Evolutionary conservation across 2,888 invertebrate species (phyloP).

Genomic region (Druceiella hillmani): DNA sequence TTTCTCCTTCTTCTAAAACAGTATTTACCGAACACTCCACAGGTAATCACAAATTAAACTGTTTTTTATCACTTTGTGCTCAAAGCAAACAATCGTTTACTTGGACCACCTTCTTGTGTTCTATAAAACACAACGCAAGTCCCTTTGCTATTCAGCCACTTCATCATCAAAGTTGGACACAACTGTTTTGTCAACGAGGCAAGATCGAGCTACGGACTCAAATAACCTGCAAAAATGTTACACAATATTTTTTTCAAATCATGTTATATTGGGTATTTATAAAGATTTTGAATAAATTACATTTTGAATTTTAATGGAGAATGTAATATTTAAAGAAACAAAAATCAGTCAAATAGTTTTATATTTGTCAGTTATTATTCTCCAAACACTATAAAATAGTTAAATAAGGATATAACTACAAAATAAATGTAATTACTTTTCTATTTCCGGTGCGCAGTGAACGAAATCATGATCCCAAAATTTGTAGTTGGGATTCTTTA

Average conservation of each 20-base stretch:
- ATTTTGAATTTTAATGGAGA: not conserved
- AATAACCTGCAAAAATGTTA: conserved; percentile 76
- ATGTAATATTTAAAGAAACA: conserved; percentile 3
- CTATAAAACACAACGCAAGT: too few relatives aligned
- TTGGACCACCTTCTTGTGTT: too few relatives aligned
- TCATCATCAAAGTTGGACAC: too few relatives aligned
- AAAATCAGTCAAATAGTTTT: too few relatives aligned
- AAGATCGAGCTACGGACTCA: conserved; percentile 94
- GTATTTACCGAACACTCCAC: too few relatives aligned
- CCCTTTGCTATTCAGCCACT: too few relatives aligned
- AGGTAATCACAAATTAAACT: too few relatives aligned
- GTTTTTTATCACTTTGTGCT: too few relatives aligned
- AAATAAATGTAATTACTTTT: conserved; percentile 69
- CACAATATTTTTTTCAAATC: conserved; percentile 18
- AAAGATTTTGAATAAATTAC: too few relatives aligned
- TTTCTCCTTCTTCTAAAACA: too few relatives aligned
- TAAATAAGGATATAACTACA: conserved; percentile 12
- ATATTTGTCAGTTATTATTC: conserved; percentile 7
- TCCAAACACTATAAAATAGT: conserved; percentile 12
- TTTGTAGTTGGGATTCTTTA: conserved; percentile 97
- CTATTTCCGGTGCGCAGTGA: conserved; percentile 98
- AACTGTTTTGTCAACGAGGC: conserved; percentile 84
- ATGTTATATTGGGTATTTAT: too few relatives aligned
- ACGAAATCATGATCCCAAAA: conserved; percentile 99
- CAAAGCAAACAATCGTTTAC: too few relatives aligned